Base-by-base conservation (phyloP, 2,797 vertebrate genomes). In the Scarus forsteni region DNA sequence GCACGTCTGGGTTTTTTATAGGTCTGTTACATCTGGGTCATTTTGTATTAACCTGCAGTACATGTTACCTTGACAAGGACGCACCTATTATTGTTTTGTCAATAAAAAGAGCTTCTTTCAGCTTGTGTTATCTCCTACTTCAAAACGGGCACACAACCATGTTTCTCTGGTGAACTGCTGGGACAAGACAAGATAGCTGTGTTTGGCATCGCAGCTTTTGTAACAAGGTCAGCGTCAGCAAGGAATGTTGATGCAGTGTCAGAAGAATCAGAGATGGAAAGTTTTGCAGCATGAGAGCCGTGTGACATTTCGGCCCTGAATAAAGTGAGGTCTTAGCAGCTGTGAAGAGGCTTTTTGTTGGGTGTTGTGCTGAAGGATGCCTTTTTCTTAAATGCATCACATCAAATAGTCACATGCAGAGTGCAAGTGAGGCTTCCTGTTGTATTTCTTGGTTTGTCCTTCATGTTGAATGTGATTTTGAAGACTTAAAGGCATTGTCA, bases 281-380 rank as follows among this genome's bases (percentile, higher is more conserved):
- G 52, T 73, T 73, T 71, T 61, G 64, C 59, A 66, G 79, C 71
- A 60, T 70, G 83, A 79, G 67, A 83, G 66, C 57, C 48, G 39
- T 42, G 70, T 85, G 85, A 88, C 89, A 84, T 89, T 91, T 73
- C 70, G 64, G 50, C 56, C 44, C 46, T 50, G 60, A 72, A 79
- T 83, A 35, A 63, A 72, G 70, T 56, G 48, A 63, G 46, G 54
- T 70, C 42, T 42, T 40, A n/a, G 12, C 39, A 42, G 40, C 19
- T 57, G 38, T 60, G 43, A 84, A 75, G 43, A 38, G 58, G 49
- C 44, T 58, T 82, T 78, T 73, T 81, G 57, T 83, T 68, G 56
- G 51, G 19, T 58, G 68, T 38, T 49, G 60, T 34, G 57, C 48
- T 56, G 65, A 65, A 51, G 11, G 70, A 72, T 69, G 56, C 3